Conservation (phyloP, 2,113 vertebrate species). For the Sialia sialis region DNA sequence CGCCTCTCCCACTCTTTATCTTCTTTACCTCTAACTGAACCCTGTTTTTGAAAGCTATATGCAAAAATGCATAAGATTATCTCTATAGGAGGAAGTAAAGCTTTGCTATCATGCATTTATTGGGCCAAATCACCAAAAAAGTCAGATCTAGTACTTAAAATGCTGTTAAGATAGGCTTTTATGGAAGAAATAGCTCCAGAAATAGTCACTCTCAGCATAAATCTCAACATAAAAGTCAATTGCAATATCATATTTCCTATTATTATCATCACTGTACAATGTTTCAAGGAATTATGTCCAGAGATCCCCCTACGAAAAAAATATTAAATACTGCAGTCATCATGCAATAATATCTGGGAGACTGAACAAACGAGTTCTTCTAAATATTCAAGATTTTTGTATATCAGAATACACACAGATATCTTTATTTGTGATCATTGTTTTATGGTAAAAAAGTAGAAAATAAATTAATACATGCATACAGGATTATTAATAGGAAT, state of each 20-base stretch:
- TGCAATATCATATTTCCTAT: background rate
- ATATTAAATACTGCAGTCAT: background rate
- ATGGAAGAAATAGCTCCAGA: background rate
- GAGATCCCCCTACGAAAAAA: background rate
- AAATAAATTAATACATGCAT: background rate
- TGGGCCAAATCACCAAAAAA: background rate
- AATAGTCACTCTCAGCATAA: background rate
- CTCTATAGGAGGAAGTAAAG: background rate
- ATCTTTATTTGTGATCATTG: background rate
- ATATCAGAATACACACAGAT: background rate
- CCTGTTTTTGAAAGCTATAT: background rate
- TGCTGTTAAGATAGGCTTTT: background rate
- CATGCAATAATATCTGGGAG: background rate
- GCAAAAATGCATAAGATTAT: background rate
- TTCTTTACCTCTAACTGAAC: background rate
- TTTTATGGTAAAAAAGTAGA: background rate
- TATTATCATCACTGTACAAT: background rate
- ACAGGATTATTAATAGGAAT: background rate
- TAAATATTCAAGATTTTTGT: background rate
- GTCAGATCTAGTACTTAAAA: background rate
- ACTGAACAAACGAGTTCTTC: background rate
- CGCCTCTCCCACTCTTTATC: background rate
- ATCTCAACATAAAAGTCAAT: background rate
- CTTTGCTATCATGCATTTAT: background rate
- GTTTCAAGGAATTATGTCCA: background rate